Evolutionary conservation across 2,113 vertebrate genomes (phyloP).

Genomic region (Scomber colias): DNA sequence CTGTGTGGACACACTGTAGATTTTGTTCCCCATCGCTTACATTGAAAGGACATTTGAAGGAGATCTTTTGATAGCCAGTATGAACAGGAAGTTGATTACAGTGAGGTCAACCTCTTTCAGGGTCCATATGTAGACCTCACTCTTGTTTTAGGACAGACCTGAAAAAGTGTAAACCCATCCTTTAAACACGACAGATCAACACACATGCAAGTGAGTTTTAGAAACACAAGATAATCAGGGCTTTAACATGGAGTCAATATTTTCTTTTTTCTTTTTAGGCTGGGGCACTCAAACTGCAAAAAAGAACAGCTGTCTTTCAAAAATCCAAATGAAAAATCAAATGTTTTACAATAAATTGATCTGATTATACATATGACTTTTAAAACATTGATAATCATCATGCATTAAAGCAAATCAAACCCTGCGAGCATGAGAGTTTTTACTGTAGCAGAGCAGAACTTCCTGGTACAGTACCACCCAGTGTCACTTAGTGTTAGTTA

Average conservation of each 20-base stretch:
- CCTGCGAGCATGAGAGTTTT: background rate
- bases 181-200: constrained; percentile 37
- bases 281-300: background rate
- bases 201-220: constrained; percentile 50
- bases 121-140: too few relatives aligned
- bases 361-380: too few relatives aligned
- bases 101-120: too few relatives aligned
- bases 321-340: too few relatives aligned
- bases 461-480: background rate
- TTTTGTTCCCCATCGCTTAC: too few relatives aligned
- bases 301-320: background rate
- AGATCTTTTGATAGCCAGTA: too few relatives aligned
- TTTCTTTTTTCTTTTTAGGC: background rate
- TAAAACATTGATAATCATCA: background rate
- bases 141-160: too few relatives aligned
- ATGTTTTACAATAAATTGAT: too few relatives aligned
- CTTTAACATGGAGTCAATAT: constrained; percentile 7
- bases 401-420: constrained; percentile 3
- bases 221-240: constrained; percentile 5
- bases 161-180: too few relatives aligned
- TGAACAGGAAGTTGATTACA: too few relatives aligned
- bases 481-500: constrained; percentile 17
- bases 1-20: too few relatives aligned
- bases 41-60: too few relatives aligned
- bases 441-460: constrained; percentile 12